Conservation (phyloP, 2,797 vertebrate genomes). For the Microchirus variegatus region DNA sequence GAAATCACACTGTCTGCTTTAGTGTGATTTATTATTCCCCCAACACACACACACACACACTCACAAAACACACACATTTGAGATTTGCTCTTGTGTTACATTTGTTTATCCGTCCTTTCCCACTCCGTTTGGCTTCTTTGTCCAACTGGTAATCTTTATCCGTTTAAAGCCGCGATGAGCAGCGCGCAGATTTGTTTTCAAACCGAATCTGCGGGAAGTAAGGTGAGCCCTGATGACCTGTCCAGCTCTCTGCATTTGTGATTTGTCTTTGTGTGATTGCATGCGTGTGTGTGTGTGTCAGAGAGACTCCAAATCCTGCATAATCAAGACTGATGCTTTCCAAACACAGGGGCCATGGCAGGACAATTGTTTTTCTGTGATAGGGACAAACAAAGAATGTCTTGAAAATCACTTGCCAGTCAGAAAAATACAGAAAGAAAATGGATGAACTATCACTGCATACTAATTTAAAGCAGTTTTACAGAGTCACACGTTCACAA, state of each 20-base stretch:
- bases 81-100: conserved; percentile 47
- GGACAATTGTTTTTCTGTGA: conserved; percentile 67
- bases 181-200: conserved; percentile 28
- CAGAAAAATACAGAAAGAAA: conserved; percentile 40
- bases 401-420: conserved; percentile 51
- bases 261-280: neutral
- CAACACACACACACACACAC: neutral
- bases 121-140: conserved; percentile 45
- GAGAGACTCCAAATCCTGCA: conserved; percentile 49
- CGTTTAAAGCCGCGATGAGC: conserved; percentile 45
- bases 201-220: conserved; percentile 15
- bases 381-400: conserved; percentile 49
- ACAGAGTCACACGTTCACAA: conserved; percentile 48
- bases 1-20: conserved; percentile 56
- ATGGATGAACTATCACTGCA: conserved; percentile 41
- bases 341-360: conserved; percentile 40
- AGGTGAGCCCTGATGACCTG: conserved; percentile 27
- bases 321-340: conserved; percentile 36
- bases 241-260: conserved; percentile 19
- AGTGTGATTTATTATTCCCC: conserved; percentile 68
- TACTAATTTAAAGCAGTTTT: conserved; percentile 60
- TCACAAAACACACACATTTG: conserved; percentile 1
- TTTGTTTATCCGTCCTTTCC: conserved; percentile 60
- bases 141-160: conserved; percentile 45
- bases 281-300: conserved; percentile 3